Base-by-base conservation (phyloP, 2,113 vertebrate species). In the Myotis lucifugus region DNA sequence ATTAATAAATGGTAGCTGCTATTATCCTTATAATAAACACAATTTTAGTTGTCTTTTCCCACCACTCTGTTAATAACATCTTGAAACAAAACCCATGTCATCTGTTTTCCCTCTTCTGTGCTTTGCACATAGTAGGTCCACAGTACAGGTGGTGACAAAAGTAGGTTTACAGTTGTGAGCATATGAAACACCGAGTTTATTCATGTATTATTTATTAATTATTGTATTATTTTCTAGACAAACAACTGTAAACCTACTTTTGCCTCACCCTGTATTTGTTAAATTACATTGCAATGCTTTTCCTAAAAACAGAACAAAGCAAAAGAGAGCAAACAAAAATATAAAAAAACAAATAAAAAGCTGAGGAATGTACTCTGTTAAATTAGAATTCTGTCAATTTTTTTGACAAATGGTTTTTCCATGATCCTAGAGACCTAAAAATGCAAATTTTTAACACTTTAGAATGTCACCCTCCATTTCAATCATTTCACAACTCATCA, bases 401-500 rank as follows among this genome's bases (percentile, higher is more conserved):
- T 77, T 5, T 13, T 27, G 19, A 69, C 88, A 54, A 81, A 21
- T 64, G 3, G 50, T 87, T 87, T 86, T 87, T 52, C 23, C 18
- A 10, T 88, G 74, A 79, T 52, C 73, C 48, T 78, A 34, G 48
- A 48, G 25, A 18, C 70, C n/a, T 32, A 85, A 86, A 86, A 84
- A 87, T 77, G 29, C 34, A 88, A 5, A 85, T 56, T 64, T 59
- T 81, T 93, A 87, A 59, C 27, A 29, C 12, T 83, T 86, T 48
- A 54, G 32, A 82, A 90, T 37, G n/a, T 76, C 34, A 77, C 52
- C 32, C 64, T 95, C 81, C 76, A 50, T 64, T 77, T 69, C 59
- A 88, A 61, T 88, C n/a, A 92, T 64, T 92, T 96, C 90, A 94
- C 27, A 90, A 93, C 59, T 96, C 61, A 61, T 87, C 34, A 42